Conservation (phyloP, 1,140 invertebrate genomes). For the Kradibia gibbosae region DNA sequence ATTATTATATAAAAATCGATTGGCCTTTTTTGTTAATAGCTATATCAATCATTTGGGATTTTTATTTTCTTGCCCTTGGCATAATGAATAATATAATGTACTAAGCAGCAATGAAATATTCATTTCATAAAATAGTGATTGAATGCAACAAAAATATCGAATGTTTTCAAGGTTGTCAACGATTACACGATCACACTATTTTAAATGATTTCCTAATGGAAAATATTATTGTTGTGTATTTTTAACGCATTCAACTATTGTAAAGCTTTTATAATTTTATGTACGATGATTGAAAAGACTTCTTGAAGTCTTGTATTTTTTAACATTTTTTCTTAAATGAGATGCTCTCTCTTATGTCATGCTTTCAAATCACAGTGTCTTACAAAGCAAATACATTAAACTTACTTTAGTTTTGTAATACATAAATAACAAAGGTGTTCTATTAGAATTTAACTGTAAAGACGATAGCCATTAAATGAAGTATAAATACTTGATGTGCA, state of each 20-base stretch:
- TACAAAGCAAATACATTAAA: conserved; percentile 24
- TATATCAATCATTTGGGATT: conserved; percentile 61
- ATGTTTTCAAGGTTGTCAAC: conserved; percentile 9
- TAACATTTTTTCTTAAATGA: conserved; percentile 9
- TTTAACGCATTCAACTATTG: conserved; percentile 24
- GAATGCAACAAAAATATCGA: conserved; percentile 4
- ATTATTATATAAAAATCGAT: conserved; percentile 57
- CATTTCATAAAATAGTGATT: conserved; percentile 39
- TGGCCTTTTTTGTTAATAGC: conserved; percentile 54
- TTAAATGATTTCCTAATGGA: background rate
- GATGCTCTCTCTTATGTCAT: conserved; percentile 8
- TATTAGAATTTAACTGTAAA: conserved; percentile 24
- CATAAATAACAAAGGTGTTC: conserved; percentile 38
- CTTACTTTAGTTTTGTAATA: conserved; percentile 34
- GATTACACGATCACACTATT: conserved; percentile 14
- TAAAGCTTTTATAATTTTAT: conserved; percentile 15
- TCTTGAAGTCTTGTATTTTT: conserved; percentile 11
- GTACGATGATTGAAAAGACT: conserved; percentile 18
- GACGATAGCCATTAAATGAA: conserved; percentile 21
- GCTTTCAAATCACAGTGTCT: conserved; percentile 20
- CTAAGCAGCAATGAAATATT: conserved; percentile 33
- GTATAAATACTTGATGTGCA: conserved; percentile 8
- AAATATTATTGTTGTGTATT: conserved; percentile 20
- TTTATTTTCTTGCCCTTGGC: conserved; percentile 47
- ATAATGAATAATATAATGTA: conserved; percentile 12